These are phyloP conservation scores for Trachelus troglodyta DNA, from an alignment of 2,888 invertebrate genomes.

Conservation along the genomic window DNA sequence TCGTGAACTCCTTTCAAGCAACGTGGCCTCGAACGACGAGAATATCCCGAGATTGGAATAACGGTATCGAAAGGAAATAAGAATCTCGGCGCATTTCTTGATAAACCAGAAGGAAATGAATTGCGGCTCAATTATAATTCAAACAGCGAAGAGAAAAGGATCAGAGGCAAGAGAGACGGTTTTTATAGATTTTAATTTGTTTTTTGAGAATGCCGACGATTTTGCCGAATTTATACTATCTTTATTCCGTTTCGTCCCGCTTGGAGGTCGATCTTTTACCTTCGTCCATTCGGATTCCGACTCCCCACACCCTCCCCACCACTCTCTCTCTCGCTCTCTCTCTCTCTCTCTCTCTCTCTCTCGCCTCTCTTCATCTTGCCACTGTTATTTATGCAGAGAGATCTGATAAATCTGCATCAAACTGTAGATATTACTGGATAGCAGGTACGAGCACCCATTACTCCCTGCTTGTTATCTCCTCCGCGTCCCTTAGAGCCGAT, in stretches of 20 bases:
- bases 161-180: background rate
- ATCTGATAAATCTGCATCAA: background rate
- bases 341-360: too few species aligned
- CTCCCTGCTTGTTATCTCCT: background rate
- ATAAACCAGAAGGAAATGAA: background rate
- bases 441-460: background rate
- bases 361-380: background rate
- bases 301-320: background rate
- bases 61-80: background rate
- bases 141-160: background rate
- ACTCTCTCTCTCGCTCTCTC: too few species aligned
- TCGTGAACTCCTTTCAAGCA: background rate
- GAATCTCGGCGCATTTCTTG: background rate
- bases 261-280: background rate
- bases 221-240: background rate
- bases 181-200: background rate
- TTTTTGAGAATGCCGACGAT: background rate
- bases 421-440: background rate
- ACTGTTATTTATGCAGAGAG: background rate
- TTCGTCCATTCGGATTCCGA: background rate
- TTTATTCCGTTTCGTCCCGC: background rate
- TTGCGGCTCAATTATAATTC: background rate
- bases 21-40: background rate
- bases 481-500: background rate
- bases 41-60: background rate